phyloP scores from a whole-genome alignment of 2,797 vertebrate species.

The Steatocranus sp. region DNA sequence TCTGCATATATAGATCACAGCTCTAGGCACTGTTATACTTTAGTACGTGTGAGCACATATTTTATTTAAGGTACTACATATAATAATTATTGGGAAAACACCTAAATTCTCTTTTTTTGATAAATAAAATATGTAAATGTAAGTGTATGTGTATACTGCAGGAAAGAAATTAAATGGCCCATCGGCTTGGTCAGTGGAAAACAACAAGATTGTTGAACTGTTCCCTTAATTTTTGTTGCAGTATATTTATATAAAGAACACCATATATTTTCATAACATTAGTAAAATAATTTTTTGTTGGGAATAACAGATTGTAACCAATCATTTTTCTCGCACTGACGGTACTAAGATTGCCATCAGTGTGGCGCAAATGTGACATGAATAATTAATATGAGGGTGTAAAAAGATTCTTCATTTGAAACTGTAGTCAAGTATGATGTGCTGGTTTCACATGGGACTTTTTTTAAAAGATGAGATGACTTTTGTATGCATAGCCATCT shows the following conservation, averaged over 20 bases:
- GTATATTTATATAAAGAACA: not conserved
- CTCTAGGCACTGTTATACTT: slow-evolving; percentile 44
- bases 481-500: slow-evolving; percentile 79
- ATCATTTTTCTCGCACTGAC: not conserved
- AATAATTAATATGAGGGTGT: slow-evolving; percentile 28
- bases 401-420: slow-evolving; percentile 37
- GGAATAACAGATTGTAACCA: slow-evolving; percentile 1
- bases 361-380: slow-evolving; percentile 15
- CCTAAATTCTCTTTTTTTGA: slow-evolving; percentile 9
- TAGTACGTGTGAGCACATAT: slow-evolving; percentile 30
- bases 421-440: slow-evolving; percentile 64
- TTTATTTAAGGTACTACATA: slow-evolving; percentile 52
- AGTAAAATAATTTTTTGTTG: not conserved
- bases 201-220: not conserved
- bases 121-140: slow-evolving; percentile 6
- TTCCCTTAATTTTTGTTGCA: not conserved
- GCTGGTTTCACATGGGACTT: slow-evolving; percentile 77
- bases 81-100: slow-evolving; percentile 12
- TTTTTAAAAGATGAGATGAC: slow-evolving; percentile 47
- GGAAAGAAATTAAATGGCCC: not conserved
- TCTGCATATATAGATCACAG: slow-evolving; percentile 15
- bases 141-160: not conserved
- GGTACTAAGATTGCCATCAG: not conserved
- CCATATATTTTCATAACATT: not conserved
- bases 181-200: not conserved